These are phyloP conservation scores for Sanderia malayensis DNA, from an alignment of 30 jellyfish, hydroid and myxozoan genomes.

Conservation along the genomic window DNA sequence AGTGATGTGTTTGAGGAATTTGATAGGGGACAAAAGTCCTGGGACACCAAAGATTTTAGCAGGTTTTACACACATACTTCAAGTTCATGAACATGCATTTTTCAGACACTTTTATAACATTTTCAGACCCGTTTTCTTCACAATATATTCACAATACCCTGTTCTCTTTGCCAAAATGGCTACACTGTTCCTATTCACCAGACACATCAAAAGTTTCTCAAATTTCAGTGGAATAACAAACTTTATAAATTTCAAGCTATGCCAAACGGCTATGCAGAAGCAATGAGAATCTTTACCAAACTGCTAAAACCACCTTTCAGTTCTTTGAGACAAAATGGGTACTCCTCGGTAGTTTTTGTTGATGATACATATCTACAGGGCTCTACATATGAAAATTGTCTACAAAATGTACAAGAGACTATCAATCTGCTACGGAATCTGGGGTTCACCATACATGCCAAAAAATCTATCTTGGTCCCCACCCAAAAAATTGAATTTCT, in stretches of 20 bases:
- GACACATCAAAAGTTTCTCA: constrained; percentile 28
- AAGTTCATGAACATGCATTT: no score
- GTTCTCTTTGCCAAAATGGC: no score
- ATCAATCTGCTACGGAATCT: neutral
- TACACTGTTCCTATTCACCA: constrained; percentile 18
- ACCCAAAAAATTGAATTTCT: constrained; percentile 3
- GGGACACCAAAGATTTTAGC: no score
- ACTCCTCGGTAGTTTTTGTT: constrained; percentile 7
- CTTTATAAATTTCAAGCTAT: constrained; percentile 12
- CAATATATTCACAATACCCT: no score
- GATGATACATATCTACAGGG: constrained; percentile 41
- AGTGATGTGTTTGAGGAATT: no score
- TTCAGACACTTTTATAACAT: no score
- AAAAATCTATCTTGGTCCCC: constrained; percentile 12
- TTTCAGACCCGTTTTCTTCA: no score
- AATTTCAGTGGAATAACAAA: constrained; percentile 10
- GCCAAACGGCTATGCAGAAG: no score
- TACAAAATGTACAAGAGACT: constrained; percentile 2
- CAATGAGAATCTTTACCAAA: constrained; percentile 27
- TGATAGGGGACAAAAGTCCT: no score
- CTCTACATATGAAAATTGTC: constrained; percentile 4
- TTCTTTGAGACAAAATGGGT: constrained; percentile 1
- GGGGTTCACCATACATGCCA: no score
- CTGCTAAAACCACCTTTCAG: constrained; percentile 17
- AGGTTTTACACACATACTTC: no score